phyloP scores from a whole-genome alignment of 2,797 vertebrate genomes.

The Sebastes itinus region DNA sequence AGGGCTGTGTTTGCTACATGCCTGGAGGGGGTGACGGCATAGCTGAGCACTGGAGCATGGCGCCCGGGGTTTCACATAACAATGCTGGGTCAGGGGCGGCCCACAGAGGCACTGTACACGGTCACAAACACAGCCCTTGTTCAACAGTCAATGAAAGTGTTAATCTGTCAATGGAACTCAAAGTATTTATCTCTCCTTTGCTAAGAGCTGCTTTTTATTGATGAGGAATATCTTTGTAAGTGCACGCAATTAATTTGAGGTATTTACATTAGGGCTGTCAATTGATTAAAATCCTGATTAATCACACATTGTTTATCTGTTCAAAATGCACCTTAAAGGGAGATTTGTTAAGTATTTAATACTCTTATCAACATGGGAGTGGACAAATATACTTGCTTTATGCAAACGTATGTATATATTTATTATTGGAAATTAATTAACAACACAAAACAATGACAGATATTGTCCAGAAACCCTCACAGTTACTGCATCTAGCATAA shows the following conservation, averaged over 20 bases:
- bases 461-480: no score
- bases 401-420: no score
- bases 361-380: no score
- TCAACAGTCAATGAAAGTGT: conserved; percentile 31
- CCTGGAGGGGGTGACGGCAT: conserved; percentile 69
- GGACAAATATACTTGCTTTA: no score
- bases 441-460: no score
- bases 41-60: conserved; percentile 67
- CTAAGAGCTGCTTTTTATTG: conserved; percentile 5
- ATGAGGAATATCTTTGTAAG: not conserved
- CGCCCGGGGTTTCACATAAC: conserved; percentile 72
- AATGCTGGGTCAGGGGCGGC: conserved; percentile 64
- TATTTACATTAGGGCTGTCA: not conserved
- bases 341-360: no score
- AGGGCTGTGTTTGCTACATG: conserved; percentile 63
- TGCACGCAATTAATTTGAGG: not conserved
- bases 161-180: conserved; percentile 31
- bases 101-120: conserved; percentile 45
- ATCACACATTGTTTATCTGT: no score
- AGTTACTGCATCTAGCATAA: no score
- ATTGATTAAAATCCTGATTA: no score
- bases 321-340: no score
- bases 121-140: conserved; percentile 45
- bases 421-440: no score
- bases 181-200: conserved; percentile 1